A percentile compares a stretch with the other conserved stretches of the same genome.
Evolutionary conservation across 1,140 invertebrate species (phyloP).

Genomic region (Microplitis demolitor): DNA sequence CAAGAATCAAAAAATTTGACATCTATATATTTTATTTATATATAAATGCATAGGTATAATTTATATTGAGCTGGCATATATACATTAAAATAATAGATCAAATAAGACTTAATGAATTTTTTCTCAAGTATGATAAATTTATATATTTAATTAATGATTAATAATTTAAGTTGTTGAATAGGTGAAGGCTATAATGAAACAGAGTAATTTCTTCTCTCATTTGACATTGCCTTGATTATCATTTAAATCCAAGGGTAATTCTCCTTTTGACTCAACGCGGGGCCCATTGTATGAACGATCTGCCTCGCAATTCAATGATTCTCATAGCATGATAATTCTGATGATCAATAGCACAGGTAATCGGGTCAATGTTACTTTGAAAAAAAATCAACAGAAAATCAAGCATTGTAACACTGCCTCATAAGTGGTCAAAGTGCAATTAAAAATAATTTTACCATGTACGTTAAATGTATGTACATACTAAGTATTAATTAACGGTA

Average conservation of each 20-base stretch:
- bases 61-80: background rate
- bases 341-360: background rate
- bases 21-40: too few relatives aligned
- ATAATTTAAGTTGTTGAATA: slow-evolving; percentile 4
- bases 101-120: background rate
- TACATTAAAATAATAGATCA: background rate
- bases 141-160: background rate
- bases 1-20: too few relatives aligned
- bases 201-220: background rate
- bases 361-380: slow-evolving; percentile 4
- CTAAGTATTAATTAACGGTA: too few relatives aligned
- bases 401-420: background rate
- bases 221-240: slow-evolving; percentile 1
- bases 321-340: slow-evolving; percentile 6
- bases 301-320: background rate
- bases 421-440: too few relatives aligned
- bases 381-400: background rate
- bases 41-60: too few relatives aligned
- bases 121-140: background rate
- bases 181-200: background rate
- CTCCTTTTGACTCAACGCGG: background rate
- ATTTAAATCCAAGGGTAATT: slow-evolving; percentile 9
- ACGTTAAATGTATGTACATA: too few relatives aligned
- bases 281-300: slow-evolving; percentile 4
- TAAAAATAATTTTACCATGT: too few relatives aligned